Conservation (phyloP, 2,888 invertebrate species). For the Philopedon plagiatum region DNA sequence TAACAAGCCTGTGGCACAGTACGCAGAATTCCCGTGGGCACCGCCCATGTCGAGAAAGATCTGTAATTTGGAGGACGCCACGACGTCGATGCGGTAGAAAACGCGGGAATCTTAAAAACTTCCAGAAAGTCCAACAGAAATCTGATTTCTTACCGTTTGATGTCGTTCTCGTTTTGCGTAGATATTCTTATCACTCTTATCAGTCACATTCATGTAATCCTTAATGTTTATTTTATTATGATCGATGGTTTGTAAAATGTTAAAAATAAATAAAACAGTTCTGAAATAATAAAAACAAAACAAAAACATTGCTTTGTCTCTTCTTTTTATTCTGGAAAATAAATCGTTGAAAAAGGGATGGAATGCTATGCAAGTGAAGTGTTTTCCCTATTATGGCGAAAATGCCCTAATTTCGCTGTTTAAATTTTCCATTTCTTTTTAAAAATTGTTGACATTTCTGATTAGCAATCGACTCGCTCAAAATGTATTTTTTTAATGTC, state of each 20-base stretch:
- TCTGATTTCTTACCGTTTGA: neutral
- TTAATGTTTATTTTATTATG: neutral
- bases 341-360: no score
- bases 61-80: neutral
- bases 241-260: neutral
- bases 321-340: no score
- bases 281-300: neutral
- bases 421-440: no score
- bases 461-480: no score
- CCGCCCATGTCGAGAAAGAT: constrained; percentile 7
- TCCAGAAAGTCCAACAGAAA: neutral
- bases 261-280: neutral
- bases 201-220: neutral
- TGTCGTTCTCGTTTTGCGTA: no score
- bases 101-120: constrained; percentile 15
- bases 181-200: neutral
- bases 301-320: no score
- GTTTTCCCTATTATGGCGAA: no score
- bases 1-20: neutral
- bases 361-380: no score
- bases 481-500: no score
- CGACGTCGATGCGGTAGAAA: neutral
- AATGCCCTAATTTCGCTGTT: no score
- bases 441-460: no score
- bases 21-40: neutral